phyloP scores from a whole-genome alignment of 2,888 invertebrate species.

The Hybos culiciformis region DNA sequence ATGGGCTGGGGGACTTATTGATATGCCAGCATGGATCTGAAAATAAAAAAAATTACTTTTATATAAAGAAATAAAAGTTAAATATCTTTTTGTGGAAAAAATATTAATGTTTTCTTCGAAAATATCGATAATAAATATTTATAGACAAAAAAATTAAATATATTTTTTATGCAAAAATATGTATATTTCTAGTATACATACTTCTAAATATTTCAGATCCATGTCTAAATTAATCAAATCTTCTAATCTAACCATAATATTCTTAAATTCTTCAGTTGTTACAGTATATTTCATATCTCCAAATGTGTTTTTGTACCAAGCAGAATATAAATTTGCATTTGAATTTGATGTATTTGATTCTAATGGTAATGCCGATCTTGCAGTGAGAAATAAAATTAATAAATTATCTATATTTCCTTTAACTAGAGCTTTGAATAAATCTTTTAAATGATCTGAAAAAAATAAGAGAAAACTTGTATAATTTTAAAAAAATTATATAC shows the following conservation, averaged over 20 bases:
- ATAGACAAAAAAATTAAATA: neutral
- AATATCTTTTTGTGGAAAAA: no score
- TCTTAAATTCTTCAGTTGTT: slow-evolving; percentile 22
- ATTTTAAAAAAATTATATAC: no score
- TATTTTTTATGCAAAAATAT: neutral
- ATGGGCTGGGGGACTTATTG: slow-evolving; percentile 24
- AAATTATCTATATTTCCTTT: no score
- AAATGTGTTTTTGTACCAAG: slow-evolving; percentile 31
- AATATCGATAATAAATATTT: neutral
- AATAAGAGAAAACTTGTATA: no score
- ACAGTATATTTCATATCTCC: slow-evolving; percentile 29
- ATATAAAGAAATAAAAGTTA: neutral
- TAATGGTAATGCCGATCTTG: no score
- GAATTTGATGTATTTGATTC: no score
- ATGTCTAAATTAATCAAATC: slow-evolving; percentile 24
- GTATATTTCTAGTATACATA: slow-evolving; percentile 9
- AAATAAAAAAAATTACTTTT: neutral
- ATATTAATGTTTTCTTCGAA: no score
- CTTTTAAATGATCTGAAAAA: neutral
- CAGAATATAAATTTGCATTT: no score
- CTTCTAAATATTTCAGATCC: slow-evolving; percentile 27
- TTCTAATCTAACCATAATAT: slow-evolving; percentile 20
- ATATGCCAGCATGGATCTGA: slow-evolving; percentile 26
- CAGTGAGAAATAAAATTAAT: no score
- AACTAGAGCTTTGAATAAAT: neutral